Evolutionary conservation across 2,113 vertebrate species (phyloP), one percentile per base, ranked within the genome.

Genomic region (Himantopus leucocephalus): DNA sequence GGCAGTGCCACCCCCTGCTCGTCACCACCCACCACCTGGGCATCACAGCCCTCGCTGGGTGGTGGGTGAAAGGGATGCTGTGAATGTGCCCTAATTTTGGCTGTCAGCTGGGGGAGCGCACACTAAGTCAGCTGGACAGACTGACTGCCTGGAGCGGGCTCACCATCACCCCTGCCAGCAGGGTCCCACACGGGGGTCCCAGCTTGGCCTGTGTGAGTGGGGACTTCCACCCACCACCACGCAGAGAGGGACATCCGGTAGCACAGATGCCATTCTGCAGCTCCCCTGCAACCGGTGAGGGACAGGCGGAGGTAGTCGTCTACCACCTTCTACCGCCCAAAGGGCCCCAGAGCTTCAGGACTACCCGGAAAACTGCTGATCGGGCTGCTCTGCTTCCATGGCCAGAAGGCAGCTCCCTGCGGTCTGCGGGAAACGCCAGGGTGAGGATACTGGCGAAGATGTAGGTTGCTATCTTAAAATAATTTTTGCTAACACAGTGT

Each of bases 121-220:
- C 0, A 4, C 18, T 43, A 9, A 4, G 2, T n/a, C 32, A 81
- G 45, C 17, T 1, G 14, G 48, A 62, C 6, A 6, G 53, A 9
- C 43, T 12, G 63, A 9, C 63, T 55, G 62, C 29, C 58, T 34
- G 85, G 72, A 48, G 66, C 83, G 23, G 22, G 48, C 48, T 50
- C 48, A 56, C 64, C 77, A 9, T 34, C 2, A 17, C 24, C 5
- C 12, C 18, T 63, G 82, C 64, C 77, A 48, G 77, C 77, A 39
- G 23, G 30, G 41, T 50, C 45, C 45, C 45, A 50, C 29, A 39
- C 0, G 0, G 13, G 39, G 5, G 0, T 39, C 32, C 15, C 56
- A 47, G 85, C 60, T 29, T 34, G 43, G 56, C 34, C 73, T 27
- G 4, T 15, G 56, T 39, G 24, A 16, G 52, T 4, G 45, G 10